These are phyloP conservation scores for Panurus biarmicus DNA, from an alignment of 2,113 vertebrate genomes.

Conservation along the genomic window DNA sequence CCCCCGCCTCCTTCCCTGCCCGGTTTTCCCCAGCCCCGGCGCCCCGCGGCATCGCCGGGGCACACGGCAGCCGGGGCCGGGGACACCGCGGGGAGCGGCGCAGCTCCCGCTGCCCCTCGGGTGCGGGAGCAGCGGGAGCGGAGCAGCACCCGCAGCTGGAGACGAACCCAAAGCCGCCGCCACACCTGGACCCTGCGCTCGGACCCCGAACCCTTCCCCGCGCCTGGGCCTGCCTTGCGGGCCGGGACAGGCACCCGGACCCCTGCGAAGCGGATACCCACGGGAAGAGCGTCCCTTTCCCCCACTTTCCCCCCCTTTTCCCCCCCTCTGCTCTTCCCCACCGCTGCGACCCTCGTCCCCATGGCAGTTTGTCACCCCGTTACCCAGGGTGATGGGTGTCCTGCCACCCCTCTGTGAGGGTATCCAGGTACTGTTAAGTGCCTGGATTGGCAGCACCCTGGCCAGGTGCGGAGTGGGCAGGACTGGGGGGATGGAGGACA, in stretches of 20 bases:
- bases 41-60: neutral
- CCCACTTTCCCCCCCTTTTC: neutral
- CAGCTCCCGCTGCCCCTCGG: neutral
- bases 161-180: neutral
- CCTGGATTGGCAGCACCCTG: neutral
- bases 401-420: neutral
- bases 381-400: neutral
- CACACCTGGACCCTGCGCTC: neutral
- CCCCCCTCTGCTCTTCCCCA: neutral
- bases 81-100: neutral
- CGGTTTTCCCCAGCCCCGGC: neutral
- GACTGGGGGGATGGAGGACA: neutral
- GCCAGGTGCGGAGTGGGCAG: neutral
- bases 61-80: neutral
- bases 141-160: neutral
- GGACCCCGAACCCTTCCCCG: neutral
- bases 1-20: neutral
- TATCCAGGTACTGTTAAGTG: neutral
- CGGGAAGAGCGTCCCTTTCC: neutral
- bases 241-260: neutral
- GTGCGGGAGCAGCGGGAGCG: neutral
- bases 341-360: neutral
- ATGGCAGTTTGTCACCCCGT: neutral
- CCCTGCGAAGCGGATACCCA: neutral
- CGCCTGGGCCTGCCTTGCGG: too few relatives aligned